Evolutionary conservation across 2,888 invertebrate species (phyloP).

Genomic region (Tinea pellionella): DNA sequence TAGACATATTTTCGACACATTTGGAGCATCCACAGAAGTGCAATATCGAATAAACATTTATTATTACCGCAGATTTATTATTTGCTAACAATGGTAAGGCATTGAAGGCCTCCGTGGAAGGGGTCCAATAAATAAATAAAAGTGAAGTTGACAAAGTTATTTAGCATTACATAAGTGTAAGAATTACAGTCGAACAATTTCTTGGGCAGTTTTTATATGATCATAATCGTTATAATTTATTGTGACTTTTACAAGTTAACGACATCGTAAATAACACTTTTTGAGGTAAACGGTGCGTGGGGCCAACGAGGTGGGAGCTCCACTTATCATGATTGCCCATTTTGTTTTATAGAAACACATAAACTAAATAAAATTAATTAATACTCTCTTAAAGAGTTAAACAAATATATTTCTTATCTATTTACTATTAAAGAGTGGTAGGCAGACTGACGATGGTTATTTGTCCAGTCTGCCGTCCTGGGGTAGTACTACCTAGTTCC

Average conservation of each 20-base stretch:
- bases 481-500: too few species aligned
- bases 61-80: too few species aligned
- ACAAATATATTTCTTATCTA: not conserved
- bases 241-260: constrained; percentile 41
- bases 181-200: not conserved
- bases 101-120: too few species aligned
- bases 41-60: too few species aligned
- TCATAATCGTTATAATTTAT: constrained; percentile 40
- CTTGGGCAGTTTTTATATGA: constrained; percentile 19
- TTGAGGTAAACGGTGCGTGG: constrained; percentile 15
- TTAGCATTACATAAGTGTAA: not conserved
- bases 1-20: too few species aligned
- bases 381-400: not conserved
- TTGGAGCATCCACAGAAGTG: too few species aligned
- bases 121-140: too few species aligned
- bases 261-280: constrained; percentile 38
- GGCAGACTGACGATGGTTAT: too few species aligned
- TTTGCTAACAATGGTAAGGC: too few species aligned
- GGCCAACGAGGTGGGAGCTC: not conserved
- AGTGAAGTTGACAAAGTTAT: too few species aligned
- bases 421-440: too few species aligned
- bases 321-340: constrained; percentile 13
- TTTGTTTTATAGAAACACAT: constrained; percentile 9
- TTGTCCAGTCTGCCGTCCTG: too few species aligned
- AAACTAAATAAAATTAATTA: constrained; percentile 2